Base-by-base conservation (phyloP, 2,797 vertebrate species). In the Emys orbicularis region DNA sequence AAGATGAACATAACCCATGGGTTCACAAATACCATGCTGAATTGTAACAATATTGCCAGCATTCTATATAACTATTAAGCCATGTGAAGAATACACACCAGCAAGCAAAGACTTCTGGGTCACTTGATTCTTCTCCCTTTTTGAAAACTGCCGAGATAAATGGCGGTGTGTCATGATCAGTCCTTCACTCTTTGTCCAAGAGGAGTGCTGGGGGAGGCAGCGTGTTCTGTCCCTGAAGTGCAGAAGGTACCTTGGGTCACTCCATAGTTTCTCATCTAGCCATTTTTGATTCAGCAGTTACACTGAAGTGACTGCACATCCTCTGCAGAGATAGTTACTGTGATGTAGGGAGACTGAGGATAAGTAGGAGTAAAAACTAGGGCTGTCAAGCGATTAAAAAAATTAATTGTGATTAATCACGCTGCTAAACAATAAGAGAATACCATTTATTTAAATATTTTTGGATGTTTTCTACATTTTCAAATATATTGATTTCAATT, bases 131-230 rank as follows among this genome's bases (percentile, higher is more conserved):
- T 11, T 49, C 12, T 74, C 37, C 1, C 0, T 82, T 9, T 83
- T 49, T 2, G 8, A 56, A 18, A 68, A 37, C 59, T 86, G 15
- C 29, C 34, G 5, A 4, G 2, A 16, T 50, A 18, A 29, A 2
- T 52, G 87, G 9, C 23, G 7, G 3, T 11, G 3, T 53, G 16
- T 21, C 18, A 41, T 0, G 0, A 34, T 18, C 1, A 41, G 6
- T 10, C 15, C 6, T 21, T 25, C 3, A 0, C 6, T 34, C 0
- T 0, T 72, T 41, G 65, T 72, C n/a, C 65, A 72, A 37, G 10
- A 41, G 37, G 5, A 72, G 65, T 72, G 21, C 65, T 21, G 16
- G 10, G 19, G 65, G n/a, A 68, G 65, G n/a, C 65, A 65, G 61
- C 31, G 21, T 68, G 18, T n/a, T n/a, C 65, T 21, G 18, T 68